Percentiles rank a stretch among this genome's conserved stretches.
Evolutionary conservation across 2,113 vertebrate genomes (phyloP).

Genomic region (Orycteropus afer): DNA sequence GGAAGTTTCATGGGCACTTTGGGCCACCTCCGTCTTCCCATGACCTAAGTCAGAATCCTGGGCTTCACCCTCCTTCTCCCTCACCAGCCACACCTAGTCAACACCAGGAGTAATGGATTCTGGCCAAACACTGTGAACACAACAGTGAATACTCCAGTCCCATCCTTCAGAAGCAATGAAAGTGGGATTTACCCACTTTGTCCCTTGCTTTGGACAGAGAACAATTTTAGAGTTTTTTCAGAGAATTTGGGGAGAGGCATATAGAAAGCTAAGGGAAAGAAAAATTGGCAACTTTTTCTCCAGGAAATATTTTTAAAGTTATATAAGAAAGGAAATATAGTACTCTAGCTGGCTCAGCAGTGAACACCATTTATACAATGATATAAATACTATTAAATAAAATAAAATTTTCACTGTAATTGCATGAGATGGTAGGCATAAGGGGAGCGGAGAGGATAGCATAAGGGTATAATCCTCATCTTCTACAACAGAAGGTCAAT

Average conservation of each 20-base stretch:
- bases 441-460: neutral
- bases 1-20: neutral
- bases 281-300: neutral
- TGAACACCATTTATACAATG: neutral
- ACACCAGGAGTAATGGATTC: neutral
- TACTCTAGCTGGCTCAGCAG: neutral
- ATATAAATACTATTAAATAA: neutral
- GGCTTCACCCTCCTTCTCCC: neutral
- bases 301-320: neutral
- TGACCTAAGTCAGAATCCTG: neutral
- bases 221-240: neutral
- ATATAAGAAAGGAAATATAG: neutral
- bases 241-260: neutral
- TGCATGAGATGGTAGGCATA: neutral
- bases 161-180: neutral
- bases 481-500: neutral
- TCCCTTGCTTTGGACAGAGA: neutral
- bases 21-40: neutral
- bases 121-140: neutral
- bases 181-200: neutral
- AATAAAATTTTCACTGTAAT: neutral
- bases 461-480: neutral
- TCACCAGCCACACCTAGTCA: neutral
- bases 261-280: neutral
- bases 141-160: neutral